Conservation (phyloP, 2,888 invertebrate genomes). For the Deilephila elpenor region DNA sequence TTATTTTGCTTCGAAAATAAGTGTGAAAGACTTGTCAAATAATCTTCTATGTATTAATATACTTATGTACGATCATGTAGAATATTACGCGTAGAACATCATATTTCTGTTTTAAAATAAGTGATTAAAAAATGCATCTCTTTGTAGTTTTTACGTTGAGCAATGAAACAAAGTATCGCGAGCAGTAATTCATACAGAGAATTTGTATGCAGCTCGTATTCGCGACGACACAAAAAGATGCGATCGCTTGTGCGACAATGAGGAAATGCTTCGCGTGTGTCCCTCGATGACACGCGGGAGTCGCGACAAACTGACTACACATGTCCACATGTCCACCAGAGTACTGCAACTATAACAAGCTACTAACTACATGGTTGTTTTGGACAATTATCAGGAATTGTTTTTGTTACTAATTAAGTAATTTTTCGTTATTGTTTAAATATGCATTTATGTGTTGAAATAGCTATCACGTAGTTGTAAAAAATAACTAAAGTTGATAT, state of each 20-base stretch:
- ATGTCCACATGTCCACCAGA: not conserved
- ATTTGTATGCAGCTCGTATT: conserved; percentile 38
- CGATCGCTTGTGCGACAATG: conserved; percentile 44
- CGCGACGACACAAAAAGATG: conserved; percentile 19
- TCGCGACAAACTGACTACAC: conserved; percentile 5
- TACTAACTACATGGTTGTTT: not conserved
- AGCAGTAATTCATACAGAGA: conserved; percentile 1
- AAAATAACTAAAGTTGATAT: too few species aligned
- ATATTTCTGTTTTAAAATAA: not conserved
- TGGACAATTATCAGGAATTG: not conserved
- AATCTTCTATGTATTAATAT: too few species aligned
- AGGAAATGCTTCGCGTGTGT: conserved; percentile 43
- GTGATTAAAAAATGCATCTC: not conserved
- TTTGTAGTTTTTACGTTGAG: not conserved
- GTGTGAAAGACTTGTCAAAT: too few species aligned
- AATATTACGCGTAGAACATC: too few species aligned
- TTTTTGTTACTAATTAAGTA: not conserved
- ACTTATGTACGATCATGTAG: too few species aligned
- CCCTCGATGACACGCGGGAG: conserved; percentile 18
- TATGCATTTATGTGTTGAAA: not conserved
- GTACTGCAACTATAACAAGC: not conserved
- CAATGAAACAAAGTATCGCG: not conserved
- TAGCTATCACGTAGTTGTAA: not conserved
- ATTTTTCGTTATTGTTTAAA: not conserved
- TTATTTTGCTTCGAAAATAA: too few species aligned